These are phyloP conservation scores for Fratercula arctica DNA, from an alignment of 2,797 vertebrate species.

Conservation along the genomic window DNA sequence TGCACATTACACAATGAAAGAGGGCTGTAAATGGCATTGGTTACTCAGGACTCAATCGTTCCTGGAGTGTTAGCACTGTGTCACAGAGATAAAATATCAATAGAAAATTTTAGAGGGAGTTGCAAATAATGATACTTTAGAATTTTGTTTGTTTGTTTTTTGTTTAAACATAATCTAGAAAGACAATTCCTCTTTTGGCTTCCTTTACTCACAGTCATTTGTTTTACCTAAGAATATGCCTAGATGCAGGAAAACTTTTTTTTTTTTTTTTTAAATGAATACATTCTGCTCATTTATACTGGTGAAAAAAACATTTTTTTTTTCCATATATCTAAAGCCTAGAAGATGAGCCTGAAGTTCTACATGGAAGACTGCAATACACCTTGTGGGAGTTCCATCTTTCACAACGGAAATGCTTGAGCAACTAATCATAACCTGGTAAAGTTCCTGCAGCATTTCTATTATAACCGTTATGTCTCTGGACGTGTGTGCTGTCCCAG, in stretches of 20 bases:
- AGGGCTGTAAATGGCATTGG: neutral
- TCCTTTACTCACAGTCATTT: neutral
- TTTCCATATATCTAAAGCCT: conserved; percentile 1
- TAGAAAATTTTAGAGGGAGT: neutral
- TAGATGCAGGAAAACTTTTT: neutral
- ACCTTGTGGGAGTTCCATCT: conserved; percentile 30
- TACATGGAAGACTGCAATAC: neutral
- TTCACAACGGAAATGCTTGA: conserved; percentile 43
- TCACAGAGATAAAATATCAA: neutral
- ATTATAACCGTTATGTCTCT: conserved; percentile 47
- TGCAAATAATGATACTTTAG: neutral
- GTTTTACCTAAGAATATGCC: neutral
- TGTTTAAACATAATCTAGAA: neutral
- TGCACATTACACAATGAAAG: neutral
- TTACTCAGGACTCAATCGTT: neutral
- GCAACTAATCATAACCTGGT: conserved; percentile 1
- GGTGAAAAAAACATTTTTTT: neutral
- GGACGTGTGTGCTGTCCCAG: conserved; percentile 46
- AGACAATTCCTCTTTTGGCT: neutral
- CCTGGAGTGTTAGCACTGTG: neutral
- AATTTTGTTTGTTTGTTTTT: neutral
- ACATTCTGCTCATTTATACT: neutral
- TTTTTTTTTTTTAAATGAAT: neutral
- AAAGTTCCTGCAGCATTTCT: conserved; percentile 54
- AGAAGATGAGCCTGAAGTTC: neutral